These are phyloP conservation scores for Rhamnusium bicolor DNA, from an alignment of 2,888 invertebrate species.

Conservation along the genomic window DNA sequence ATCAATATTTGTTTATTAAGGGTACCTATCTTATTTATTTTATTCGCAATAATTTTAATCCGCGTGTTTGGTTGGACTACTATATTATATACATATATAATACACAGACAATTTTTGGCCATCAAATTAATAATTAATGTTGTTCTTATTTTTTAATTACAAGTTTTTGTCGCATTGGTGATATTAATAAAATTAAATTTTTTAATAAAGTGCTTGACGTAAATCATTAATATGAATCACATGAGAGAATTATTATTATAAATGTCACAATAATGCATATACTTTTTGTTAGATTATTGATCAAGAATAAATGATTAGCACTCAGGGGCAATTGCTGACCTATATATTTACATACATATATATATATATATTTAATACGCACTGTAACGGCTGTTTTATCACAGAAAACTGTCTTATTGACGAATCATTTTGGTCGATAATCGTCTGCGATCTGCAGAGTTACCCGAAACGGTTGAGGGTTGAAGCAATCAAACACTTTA, in stretches of 20 bases:
- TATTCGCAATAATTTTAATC: too few relatives aligned
- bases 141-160: too few relatives aligned
- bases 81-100: too few relatives aligned
- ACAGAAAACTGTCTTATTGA: slow-evolving; percentile 19
- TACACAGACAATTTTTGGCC: too few relatives aligned
- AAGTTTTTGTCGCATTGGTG: too few relatives aligned
- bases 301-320: slow-evolving; percentile 24
- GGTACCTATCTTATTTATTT: too few relatives aligned
- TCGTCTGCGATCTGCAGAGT: not conserved
- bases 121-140: too few relatives aligned
- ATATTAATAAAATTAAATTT: too few relatives aligned
- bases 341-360: too few relatives aligned
- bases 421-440: slow-evolving; percentile 17
- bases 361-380: slow-evolving; percentile 27
- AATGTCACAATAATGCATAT: not conserved
- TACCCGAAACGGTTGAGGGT: slow-evolving; percentile 16
- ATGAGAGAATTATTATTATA: not conserved
- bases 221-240: not conserved
- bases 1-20: too few relatives aligned
- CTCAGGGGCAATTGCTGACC: slow-evolving; percentile 27
- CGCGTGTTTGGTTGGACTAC: too few relatives aligned
- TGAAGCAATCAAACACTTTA: slow-evolving; percentile 1
- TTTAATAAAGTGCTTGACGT: too few relatives aligned
- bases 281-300: slow-evolving; percentile 5
- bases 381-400: slow-evolving; percentile 7